phyloP scores from a whole-genome alignment of 1,140 invertebrate species.

The Hycleus cichorii region DNA sequence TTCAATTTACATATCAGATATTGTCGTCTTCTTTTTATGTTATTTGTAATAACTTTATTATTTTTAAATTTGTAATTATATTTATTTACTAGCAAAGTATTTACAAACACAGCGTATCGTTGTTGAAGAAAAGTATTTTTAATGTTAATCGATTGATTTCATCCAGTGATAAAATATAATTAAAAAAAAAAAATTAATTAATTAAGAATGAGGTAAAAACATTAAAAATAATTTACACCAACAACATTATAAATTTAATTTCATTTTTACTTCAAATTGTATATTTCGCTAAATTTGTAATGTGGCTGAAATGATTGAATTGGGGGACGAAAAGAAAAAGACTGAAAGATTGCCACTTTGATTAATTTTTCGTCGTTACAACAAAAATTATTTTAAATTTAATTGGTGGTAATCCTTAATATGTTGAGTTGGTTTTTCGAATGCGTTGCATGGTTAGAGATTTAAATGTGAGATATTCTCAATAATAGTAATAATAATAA shows the following conservation, averaged over 20 bases:
- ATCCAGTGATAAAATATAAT: too few relatives aligned
- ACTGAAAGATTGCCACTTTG: constrained; percentile 15
- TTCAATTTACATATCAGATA: constrained; percentile 9
- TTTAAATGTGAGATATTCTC: constrained; percentile 4
- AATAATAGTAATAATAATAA: too few relatives aligned
- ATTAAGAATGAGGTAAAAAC: background rate
- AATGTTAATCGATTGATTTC: background rate
- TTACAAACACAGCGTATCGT: background rate
- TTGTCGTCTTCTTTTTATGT: constrained; percentile 3
- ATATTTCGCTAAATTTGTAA: constrained; percentile 8
- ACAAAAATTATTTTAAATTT: background rate
- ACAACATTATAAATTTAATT: constrained; percentile 1
- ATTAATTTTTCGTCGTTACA: constrained; percentile 1
- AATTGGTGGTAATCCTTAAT: constrained; percentile 4
- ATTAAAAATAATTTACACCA: constrained; percentile 11
- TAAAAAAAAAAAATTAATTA: background rate
- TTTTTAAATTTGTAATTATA: constrained; percentile 8
- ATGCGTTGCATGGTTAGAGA: constrained; percentile 7
- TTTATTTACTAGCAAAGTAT: background rate
- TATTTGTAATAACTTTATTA: constrained; percentile 1
- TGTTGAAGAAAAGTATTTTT: constrained; percentile 11
- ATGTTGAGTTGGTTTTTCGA: constrained; percentile 10
- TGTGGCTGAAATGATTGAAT: constrained; percentile 7
- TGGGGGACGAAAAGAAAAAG: constrained; percentile 10
- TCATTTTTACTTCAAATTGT: constrained; percentile 6